phyloP scores from a whole-genome alignment of 2,888 invertebrate species.

The Chironomus riparius region DNA sequence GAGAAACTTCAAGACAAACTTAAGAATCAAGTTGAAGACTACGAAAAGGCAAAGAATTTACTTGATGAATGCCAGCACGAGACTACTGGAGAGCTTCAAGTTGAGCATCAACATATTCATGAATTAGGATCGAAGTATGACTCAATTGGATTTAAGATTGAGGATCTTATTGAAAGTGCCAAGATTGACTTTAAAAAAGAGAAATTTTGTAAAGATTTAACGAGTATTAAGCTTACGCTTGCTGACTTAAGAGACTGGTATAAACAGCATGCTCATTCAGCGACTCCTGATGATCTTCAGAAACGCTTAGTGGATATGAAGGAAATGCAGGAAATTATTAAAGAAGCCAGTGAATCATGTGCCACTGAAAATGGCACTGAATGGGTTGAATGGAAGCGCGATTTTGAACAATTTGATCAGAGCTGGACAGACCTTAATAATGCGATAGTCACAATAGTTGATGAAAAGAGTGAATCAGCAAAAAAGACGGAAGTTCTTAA shows the following conservation, averaged over 20 bases:
- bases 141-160: constrained; percentile 32
- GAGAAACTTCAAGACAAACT: constrained; percentile 42
- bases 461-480: constrained; percentile 47
- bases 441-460: constrained; percentile 37
- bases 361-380: constrained; percentile 33
- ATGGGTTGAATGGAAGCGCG: constrained; percentile 38
- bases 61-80: constrained; percentile 40
- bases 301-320: constrained; percentile 41
- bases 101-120: constrained; percentile 37
- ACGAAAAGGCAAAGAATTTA: constrained; percentile 51
- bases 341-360: constrained; percentile 32
- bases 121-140: constrained; percentile 36
- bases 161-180: constrained; percentile 34
- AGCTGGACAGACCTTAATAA: constrained; percentile 42
- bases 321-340: constrained; percentile 39
- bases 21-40: constrained; percentile 45
- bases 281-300: constrained; percentile 37
- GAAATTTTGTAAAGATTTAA: constrained; percentile 40
- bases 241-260: constrained; percentile 43
- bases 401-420: constrained; percentile 40
- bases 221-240: constrained; percentile 40
- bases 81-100: constrained; percentile 41
- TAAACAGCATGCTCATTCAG: constrained; percentile 39
- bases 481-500: constrained; percentile 33
- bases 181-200: constrained; percentile 35